These are phyloP conservation scores for Hexactinellida sp. DNA, from an alignment of 37 sponge, comb jelly and placozoan species.

Conservation along the genomic window DNA sequence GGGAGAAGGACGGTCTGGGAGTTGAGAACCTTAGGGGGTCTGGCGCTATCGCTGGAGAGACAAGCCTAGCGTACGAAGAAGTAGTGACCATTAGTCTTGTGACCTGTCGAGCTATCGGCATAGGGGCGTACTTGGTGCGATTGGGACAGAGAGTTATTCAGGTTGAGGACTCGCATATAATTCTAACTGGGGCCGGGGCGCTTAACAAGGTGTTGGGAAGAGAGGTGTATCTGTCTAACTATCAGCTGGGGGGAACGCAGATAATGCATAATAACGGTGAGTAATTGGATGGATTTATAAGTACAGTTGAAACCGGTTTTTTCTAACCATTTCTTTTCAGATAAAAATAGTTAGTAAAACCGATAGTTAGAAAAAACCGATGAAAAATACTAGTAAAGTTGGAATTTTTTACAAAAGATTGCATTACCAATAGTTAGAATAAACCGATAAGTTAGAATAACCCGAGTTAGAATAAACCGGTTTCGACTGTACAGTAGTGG, in stretches of 20 bases:
- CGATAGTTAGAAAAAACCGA: too few species aligned
- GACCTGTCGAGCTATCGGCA: constrained; percentile 89
- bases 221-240: constrained; percentile 78
- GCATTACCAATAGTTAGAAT: too few species aligned
- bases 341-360: too few species aligned
- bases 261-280: constrained; percentile 93
- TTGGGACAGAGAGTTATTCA: constrained; percentile 91
- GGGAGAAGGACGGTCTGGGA: constrained; percentile 17
- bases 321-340: too few species aligned
- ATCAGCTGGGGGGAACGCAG: constrained; percentile 89
- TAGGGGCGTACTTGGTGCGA: constrained; percentile 88
- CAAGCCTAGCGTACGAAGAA: constrained; percentile 85
- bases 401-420: too few species aligned
- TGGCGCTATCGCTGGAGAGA: constrained; percentile 94
- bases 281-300: not conserved
- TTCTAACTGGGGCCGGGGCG: constrained; percentile 86
- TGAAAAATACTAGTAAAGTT: too few species aligned
- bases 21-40: constrained; percentile 42
- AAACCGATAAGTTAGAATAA: too few species aligned
- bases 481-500: too few species aligned
- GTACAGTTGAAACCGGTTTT: too few species aligned
- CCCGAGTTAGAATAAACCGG: too few species aligned
- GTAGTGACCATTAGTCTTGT: constrained; percentile 86
- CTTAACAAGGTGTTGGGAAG: constrained; percentile 76
- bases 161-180: constrained; percentile 90